phyloP scores from a whole-genome alignment of 2,888 invertebrate genomes.

The Metalampra italica region DNA sequence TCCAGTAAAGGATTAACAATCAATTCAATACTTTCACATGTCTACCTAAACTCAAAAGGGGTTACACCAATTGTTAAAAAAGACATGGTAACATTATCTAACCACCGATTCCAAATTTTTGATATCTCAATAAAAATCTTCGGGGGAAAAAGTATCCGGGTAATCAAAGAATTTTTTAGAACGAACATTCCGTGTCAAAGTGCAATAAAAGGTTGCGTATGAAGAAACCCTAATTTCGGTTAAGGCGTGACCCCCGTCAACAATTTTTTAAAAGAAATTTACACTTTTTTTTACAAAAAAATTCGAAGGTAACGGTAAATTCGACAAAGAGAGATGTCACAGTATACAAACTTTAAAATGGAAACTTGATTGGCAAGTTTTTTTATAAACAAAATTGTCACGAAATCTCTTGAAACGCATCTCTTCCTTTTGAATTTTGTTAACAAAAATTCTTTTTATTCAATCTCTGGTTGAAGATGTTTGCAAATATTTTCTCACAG shows the following conservation, averaged over 20 bases:
- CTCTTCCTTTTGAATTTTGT: slow-evolving; percentile 42
- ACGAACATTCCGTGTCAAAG: slow-evolving; percentile 69
- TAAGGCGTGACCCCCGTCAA: slow-evolving; percentile 75
- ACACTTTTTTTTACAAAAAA: slow-evolving; percentile 62
- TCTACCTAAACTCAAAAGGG: slow-evolving; percentile 55
- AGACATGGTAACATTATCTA: slow-evolving; percentile 56
- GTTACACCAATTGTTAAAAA: slow-evolving; percentile 41
- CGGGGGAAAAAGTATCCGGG: slow-evolving; percentile 50
- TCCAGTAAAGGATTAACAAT: slow-evolving; percentile 31
- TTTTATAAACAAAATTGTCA: slow-evolving; percentile 44
- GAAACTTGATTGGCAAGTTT: slow-evolving; percentile 74
- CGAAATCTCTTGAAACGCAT: slow-evolving; percentile 60
- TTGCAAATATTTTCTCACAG: slow-evolving; percentile 59
- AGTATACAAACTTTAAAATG: slow-evolving; percentile 64
- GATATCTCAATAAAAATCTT: slow-evolving; percentile 71
- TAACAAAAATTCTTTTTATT: slow-evolving; percentile 47
- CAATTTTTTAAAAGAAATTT: slow-evolving; percentile 57
- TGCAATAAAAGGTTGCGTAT: slow-evolving; percentile 69
- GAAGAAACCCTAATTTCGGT: slow-evolving; percentile 73
- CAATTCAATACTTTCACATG: slow-evolving; percentile 53
- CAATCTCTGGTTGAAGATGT: slow-evolving; percentile 37
- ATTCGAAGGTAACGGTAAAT: slow-evolving; percentile 58
- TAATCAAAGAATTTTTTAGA: slow-evolving; percentile 59
- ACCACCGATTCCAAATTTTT: slow-evolving; percentile 60
- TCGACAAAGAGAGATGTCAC: slow-evolving; percentile 60